phyloP scores from a whole-genome alignment of 2,797 vertebrate genomes.

The Sparidentex hasta region DNA sequence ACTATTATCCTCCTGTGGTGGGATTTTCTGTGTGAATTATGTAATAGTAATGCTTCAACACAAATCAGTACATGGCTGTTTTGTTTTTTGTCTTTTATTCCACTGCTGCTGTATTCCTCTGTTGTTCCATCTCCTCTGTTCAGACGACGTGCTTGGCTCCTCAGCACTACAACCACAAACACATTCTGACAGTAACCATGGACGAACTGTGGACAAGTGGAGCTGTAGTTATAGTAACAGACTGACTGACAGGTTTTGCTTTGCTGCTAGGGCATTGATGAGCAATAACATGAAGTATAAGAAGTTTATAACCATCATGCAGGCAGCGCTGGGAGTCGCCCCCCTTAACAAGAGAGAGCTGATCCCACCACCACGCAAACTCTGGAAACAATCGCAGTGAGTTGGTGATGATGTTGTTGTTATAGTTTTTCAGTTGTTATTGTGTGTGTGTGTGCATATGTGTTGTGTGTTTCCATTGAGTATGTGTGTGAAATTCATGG shows the following conservation, averaged over 20 bases:
- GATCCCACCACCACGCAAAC: constrained; percentile 89
- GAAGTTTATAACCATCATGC: constrained; percentile 93
- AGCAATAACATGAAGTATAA: constrained; percentile 90
- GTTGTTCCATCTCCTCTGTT: constrained; percentile 27
- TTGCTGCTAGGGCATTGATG: background rate
- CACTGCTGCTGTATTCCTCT: background rate
- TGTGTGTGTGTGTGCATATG: constrained; percentile 5
- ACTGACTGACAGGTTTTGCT: constrained; percentile 10
- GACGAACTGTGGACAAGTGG: background rate
- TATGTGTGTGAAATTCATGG: constrained; percentile 1
- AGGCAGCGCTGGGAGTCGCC: constrained; percentile 91
- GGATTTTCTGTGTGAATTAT: constrained; percentile 82
- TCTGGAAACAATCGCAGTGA: constrained; percentile 91
- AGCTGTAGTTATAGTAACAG: constrained; percentile 6
- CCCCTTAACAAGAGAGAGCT: constrained; percentile 94
- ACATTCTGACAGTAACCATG: constrained; percentile 14
- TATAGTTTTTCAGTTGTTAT: no score
- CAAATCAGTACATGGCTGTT: constrained; percentile 40
- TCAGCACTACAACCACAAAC: background rate
- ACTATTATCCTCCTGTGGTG: constrained; percentile 82
- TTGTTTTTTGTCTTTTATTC: constrained; percentile 30
- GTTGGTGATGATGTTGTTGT: constrained; percentile 55
- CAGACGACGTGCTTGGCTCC: background rate
- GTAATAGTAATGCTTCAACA: constrained; percentile 81
- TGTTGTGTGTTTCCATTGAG: constrained; percentile 7